Percentiles rank a stretch among this genome's conserved stretches.
phyloP scores from a whole-genome alignment of 2,888 invertebrate genomes.

The Polia nebulosa region DNA sequence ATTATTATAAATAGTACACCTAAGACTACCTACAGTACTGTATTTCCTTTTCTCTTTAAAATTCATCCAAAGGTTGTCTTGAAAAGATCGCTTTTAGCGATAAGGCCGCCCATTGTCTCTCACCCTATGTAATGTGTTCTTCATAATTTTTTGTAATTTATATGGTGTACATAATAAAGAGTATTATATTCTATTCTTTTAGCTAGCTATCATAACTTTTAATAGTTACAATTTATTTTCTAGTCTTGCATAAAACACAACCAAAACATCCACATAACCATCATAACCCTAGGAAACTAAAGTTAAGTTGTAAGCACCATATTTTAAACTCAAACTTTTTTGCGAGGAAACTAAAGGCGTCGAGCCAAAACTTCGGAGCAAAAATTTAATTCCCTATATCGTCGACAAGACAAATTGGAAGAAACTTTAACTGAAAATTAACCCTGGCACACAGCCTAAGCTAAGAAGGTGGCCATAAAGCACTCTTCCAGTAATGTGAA shows the following conservation, averaged over 20 bases:
- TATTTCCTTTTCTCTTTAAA: no score
- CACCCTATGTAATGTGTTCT: no score
- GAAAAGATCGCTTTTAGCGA: no score
- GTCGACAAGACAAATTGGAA: slow-evolving; percentile 37
- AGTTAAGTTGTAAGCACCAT: slow-evolving; percentile 32
- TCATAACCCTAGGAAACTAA: neutral
- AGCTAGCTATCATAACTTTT: neutral
- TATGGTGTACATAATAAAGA: no score
- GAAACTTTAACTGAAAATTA: slow-evolving; percentile 40
- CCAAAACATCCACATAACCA: slow-evolving; percentile 14
- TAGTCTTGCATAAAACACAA: neutral
- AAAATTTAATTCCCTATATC: slow-evolving; percentile 27
- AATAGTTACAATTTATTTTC: neutral
- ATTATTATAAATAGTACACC: no score
- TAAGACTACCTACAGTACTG: no score
- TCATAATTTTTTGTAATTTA: no score
- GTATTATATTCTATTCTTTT: no score
- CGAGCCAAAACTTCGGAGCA: slow-evolving; percentile 41
- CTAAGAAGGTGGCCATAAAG: slow-evolving; percentile 8
- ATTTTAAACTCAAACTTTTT: slow-evolving; percentile 41
- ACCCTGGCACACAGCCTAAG: slow-evolving; percentile 51
- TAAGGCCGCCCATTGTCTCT: no score
- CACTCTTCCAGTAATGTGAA: slow-evolving; percentile 20
- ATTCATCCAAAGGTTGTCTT: no score
- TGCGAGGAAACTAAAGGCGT: slow-evolving; percentile 24